A percentile compares a stretch with the other conserved stretches of the same genome.
phyloP scores from a whole-genome alignment of 2,797 vertebrate genomes.

The Phalanger gymnotis region DNA sequence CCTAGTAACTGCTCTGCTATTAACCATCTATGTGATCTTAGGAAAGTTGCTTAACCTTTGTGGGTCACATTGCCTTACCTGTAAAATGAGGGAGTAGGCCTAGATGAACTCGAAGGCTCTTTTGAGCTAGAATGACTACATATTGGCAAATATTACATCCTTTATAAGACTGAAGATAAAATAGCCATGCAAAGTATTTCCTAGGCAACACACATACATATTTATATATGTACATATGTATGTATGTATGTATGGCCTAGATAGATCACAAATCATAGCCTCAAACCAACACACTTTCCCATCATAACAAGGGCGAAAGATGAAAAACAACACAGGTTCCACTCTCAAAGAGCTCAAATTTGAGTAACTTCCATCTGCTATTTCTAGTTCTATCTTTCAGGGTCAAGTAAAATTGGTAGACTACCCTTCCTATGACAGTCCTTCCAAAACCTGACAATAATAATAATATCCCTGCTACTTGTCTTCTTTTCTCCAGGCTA shows the following conservation, averaged over 20 bases:
- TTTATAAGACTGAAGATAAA: not conserved
- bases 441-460: not conserved
- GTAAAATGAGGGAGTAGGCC: not conserved
- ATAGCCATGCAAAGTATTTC: not conserved
- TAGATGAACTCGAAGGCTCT: not conserved
- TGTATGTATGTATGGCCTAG: not conserved
- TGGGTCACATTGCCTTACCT: not conserved
- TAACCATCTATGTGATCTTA: not conserved
- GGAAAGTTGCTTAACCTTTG: not conserved
- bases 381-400: not conserved
- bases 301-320: not conserved
- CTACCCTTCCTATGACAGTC: not conserved
- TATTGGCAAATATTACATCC: not conserved
- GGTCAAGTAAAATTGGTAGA: not conserved
- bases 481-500: not conserved
- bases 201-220: not conserved
- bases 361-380: not conserved
- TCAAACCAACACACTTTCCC: not conserved
- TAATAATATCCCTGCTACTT: not conserved
- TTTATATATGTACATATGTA: too few relatives aligned
- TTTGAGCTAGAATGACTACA: not conserved
- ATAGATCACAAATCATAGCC: not conserved
- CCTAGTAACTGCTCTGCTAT: not conserved
- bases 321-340: not conserved
- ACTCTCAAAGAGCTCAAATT: not conserved